Evolutionary conservation across 2,888 invertebrate genomes (phyloP).

Genomic region (Lasius fuliginosus): DNA sequence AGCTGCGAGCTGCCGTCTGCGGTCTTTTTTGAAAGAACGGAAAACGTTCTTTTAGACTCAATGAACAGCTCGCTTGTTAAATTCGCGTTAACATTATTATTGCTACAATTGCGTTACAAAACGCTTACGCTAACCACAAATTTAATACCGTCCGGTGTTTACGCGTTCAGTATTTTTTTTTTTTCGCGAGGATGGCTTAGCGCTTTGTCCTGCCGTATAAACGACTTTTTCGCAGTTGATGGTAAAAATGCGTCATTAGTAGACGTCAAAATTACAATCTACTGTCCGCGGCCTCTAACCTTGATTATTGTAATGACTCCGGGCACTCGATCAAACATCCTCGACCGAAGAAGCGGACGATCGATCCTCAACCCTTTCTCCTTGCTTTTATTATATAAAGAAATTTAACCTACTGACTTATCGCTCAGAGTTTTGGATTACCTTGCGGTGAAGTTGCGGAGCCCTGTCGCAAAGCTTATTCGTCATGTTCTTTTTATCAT

Average conservation of each 20-base stretch:
- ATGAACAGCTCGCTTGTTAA: slow-evolving; percentile 6
- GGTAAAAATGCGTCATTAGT: slow-evolving; percentile 20
- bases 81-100: slow-evolving; percentile 9
- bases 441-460: slow-evolving; percentile 17
- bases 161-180: background rate
- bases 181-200: background rate
- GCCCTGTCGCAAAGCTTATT: slow-evolving; percentile 4
- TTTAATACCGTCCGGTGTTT: slow-evolving; percentile 8
- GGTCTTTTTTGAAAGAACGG: background rate
- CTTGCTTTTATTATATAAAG: slow-evolving; percentile 1
- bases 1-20: background rate
- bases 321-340: slow-evolving; percentile 7
- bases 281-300: slow-evolving; percentile 2
- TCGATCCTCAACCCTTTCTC: slow-evolving; percentile 17
- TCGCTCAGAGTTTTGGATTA: slow-evolving; percentile 28
- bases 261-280: slow-evolving; percentile 31
- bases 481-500: slow-evolving; percentile 13
- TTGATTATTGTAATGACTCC: slow-evolving; percentile 35
- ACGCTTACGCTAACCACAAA: background rate
- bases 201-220: background rate
- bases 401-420: slow-evolving; percentile 47
- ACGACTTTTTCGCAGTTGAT: background rate
- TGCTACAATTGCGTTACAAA: slow-evolving; percentile 7
- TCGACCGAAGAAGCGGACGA: background rate
- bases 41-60: slow-evolving; percentile 7